Base-by-base conservation (phyloP, 2,888 invertebrate species). In the Amiota minor region DNA sequence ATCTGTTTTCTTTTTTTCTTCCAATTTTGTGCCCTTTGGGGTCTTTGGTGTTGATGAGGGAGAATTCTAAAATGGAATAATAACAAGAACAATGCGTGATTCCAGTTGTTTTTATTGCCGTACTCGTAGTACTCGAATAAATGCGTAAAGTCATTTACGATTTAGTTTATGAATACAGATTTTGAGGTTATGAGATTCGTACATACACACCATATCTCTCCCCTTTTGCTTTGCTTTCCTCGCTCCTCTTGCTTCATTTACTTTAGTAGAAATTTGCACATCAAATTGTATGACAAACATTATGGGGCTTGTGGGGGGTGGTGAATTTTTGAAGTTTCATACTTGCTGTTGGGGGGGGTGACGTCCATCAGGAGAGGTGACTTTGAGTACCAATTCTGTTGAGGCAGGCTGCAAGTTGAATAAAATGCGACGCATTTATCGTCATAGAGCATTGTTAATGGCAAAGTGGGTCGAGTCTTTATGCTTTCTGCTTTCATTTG, bases 1-100 rank as follows among this genome's bases (percentile, higher is more conserved):
- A 6, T 35, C 6, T 35, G 35, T 35, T 35, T 16, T 47, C 35
- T 46, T 67, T 20, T 10, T 46, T 35, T 1, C 16, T 46, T 12
- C n/a, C 16, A 46, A 46, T 12, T 35, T n/a, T 46, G 45, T 16
- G 10, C 14, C 45, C 16, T 12, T 65, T 65, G 35, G 35, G 35
- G 35, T 65, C 46, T 23, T 65, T 35, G 12, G 35, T 10, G 65
- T 46, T 16, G 61, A 61, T 61, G 18, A 16, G n/a, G 10, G 18
- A n/a, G 53, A n/a, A 53, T 4, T 12, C 53, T 53, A 53, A n/a
- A n/a, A n/a, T 53, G n/a, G 53, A 53, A 53, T n/a, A 59, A 59
- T 11, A 59, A 35, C 14, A 64, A 45, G 81, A 83, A 84, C 81
- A 77, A 81, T 59, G 46, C 18, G 69, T 59, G 70, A 71, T 71